Conservation (phyloP, 2,113 vertebrate species). For the Crotalus viridis region DNA sequence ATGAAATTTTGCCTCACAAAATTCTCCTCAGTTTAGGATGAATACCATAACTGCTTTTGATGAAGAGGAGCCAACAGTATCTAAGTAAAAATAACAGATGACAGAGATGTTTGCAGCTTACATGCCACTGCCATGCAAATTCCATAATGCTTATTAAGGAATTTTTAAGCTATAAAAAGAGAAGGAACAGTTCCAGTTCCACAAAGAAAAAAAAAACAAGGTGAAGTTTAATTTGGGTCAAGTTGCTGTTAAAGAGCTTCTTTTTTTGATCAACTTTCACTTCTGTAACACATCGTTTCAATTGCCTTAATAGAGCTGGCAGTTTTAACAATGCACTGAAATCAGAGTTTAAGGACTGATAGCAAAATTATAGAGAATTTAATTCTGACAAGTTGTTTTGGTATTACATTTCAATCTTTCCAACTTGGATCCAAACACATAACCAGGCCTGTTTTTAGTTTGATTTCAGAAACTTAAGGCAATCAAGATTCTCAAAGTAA, state of each 20-base stretch:
- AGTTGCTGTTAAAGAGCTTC: neutral
- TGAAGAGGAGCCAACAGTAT: neutral
- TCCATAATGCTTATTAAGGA: neutral
- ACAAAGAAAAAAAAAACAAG: neutral
- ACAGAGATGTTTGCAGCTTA: neutral
- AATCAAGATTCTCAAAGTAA: neutral
- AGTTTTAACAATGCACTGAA: neutral
- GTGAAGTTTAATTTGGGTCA: conserved; percentile 1
- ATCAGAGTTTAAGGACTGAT: neutral
- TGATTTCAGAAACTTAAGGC: neutral
- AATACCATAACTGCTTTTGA: neutral
- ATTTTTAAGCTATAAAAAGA: neutral
- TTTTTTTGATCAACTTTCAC: neutral
- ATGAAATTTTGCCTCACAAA: neutral
- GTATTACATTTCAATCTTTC: neutral
- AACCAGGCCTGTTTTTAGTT: neutral
- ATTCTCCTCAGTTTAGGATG: neutral
- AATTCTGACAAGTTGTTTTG: neutral
- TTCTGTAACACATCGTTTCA: neutral
- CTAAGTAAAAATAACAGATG: conserved; percentile 6
- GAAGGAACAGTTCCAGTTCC: neutral
- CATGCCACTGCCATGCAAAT: conserved; percentile 11
- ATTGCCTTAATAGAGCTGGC: neutral
- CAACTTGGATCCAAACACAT: neutral
- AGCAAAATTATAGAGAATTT: neutral